These are phyloP conservation scores for Amphipoea oculea DNA, from an alignment of 2,888 invertebrate genomes.

Conservation along the genomic window DNA sequence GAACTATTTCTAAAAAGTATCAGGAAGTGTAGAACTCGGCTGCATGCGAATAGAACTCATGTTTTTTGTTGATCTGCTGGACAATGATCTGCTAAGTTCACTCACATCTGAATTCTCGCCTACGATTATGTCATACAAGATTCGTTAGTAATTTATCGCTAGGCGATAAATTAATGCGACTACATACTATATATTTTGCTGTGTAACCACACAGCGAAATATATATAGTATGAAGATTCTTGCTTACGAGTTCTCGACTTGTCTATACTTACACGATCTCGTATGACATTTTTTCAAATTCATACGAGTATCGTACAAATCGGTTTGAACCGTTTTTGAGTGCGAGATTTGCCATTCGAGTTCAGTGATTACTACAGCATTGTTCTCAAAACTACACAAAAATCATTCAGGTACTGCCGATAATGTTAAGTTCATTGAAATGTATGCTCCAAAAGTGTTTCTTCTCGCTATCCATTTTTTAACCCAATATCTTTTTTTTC, in stretches of 20 bases:
- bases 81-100: too few species aligned
- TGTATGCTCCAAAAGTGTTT: not conserved
- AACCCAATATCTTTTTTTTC: not conserved
- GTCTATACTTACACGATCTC: not conserved
- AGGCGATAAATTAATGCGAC: too few species aligned
- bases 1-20: too few species aligned
- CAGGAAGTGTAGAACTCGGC: too few species aligned
- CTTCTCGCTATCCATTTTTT: not conserved
- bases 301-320: conserved; percentile 1
- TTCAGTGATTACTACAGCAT: not conserved
- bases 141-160: not conserved
- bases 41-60: too few species aligned
- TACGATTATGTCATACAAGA: not conserved
- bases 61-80: too few species aligned
- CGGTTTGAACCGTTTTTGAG: not conserved
- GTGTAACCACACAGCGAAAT: not conserved
- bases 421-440: too few species aligned
- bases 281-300: not conserved
- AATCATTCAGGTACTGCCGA: not conserved
- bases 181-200: too few species aligned
- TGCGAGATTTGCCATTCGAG: conserved; percentile 7
- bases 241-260: not conserved
- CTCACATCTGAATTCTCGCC: not conserved
- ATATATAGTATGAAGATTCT: not conserved
- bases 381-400: not conserved